phyloP scores from a whole-genome alignment of 2,113 vertebrate genomes.

The Dasypus novemcinctus region DNA sequence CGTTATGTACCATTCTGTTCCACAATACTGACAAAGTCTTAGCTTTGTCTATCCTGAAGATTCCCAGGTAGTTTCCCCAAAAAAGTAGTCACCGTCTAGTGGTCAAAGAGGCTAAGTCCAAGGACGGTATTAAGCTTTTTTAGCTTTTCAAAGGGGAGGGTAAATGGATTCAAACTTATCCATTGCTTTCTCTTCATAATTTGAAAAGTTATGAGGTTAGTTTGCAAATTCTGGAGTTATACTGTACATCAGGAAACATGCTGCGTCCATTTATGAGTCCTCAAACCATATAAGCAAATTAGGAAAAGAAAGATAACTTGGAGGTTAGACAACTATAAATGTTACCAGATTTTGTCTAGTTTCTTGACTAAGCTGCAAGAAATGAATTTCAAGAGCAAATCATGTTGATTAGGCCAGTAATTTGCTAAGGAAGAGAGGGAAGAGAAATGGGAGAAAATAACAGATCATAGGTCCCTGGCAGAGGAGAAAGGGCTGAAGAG shows the following conservation, averaged over 20 bases:
- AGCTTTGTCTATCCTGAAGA: background rate
- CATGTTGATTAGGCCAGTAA: no score
- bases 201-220: background rate
- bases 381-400: no score
- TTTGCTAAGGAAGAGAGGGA: no score
- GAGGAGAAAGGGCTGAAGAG: no score
- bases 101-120: background rate
- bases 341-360: no score
- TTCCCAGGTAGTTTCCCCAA: no score
- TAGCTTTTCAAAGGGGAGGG: background rate
- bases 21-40: background rate
- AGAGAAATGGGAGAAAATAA: no score
- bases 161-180: background rate
- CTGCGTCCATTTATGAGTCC: background rate
- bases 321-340: background rate
- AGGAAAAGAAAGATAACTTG: background rate
- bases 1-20: no score
- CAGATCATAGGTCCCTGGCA: no score
- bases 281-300: constrained; percentile 9
- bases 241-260: no score
- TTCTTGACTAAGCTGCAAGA: no score
- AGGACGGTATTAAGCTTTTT: background rate
- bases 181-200: background rate
- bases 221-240: background rate
- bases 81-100: background rate